Evolutionary conservation across 2,113 vertebrate genomes (phyloP).

Genomic region (Scomber colias): DNA sequence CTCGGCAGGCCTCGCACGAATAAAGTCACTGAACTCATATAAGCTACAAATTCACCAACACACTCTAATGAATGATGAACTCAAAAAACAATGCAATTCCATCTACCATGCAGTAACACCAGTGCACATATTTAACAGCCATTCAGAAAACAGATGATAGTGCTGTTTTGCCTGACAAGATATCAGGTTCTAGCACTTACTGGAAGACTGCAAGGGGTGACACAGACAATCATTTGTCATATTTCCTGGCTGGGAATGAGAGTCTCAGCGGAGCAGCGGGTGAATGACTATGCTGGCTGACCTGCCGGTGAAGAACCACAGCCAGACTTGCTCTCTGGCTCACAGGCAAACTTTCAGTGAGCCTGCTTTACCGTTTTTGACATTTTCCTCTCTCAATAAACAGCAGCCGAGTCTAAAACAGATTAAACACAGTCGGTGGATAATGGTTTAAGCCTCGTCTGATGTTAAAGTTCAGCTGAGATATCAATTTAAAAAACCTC

Average conservation of each 20-base stretch:
- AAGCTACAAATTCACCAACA: neutral
- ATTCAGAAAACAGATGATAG: slow-evolving; percentile 25
- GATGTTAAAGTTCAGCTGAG: no score
- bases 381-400: slow-evolving; percentile 4
- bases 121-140: slow-evolving; percentile 19
- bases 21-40: slow-evolving; percentile 8
- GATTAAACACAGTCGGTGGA: neutral
- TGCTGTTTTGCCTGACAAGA: slow-evolving; percentile 38
- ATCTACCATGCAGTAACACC: slow-evolving; percentile 20
- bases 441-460: no score
- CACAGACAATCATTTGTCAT: slow-evolving; percentile 69
- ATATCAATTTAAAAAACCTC: no score
- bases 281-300: neutral
- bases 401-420: neutral
- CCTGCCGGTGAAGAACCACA: neutral
- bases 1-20: neutral
- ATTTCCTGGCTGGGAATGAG: slow-evolving; percentile 49
- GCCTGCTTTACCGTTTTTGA: neutral
- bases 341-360: neutral
- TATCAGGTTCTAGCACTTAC: slow-evolving; percentile 74
- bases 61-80: slow-evolving; percentile 8
- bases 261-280: slow-evolving; percentile 13
- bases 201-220: slow-evolving; percentile 64
- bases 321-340: neutral
- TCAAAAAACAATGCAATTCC: neutral